Evolutionary conservation across 2,113 vertebrate genomes (phyloP), one percentile per base, ranked within the genome.

Genomic region (Lamprologus tigripictilis): DNA sequence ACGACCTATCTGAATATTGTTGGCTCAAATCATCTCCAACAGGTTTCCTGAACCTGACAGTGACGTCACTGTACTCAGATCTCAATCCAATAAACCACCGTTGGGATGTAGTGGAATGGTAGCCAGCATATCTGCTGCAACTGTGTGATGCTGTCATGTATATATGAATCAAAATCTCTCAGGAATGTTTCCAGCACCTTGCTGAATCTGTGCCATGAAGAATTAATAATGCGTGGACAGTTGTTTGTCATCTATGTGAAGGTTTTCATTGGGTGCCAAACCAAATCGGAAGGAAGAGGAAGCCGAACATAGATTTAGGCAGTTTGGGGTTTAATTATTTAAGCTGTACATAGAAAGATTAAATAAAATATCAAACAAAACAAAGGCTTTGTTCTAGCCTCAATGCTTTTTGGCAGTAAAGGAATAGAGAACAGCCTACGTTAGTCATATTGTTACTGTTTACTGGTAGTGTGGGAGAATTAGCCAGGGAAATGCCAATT

Each of bases 311-410:
- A 57, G 55, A 84, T 78, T 84, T 58, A 23, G 35, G 19, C 71
- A 49, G 53, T n/a, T 89, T 58, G 85, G 83, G 55, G 53, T 55
- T 71, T 31, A 86, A 92, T 89, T 88, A 90, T 78, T 51, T 71
- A 35, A n/a, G 81, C 28, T 17, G 14, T 23, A 40, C 35, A 7
- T 7, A 26, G n/a, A 45, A 53, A 7, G 42, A 84, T 58, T 17
- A 57, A 37, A 71, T 19, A 14, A 35, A 49, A 83, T 79, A 88
- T 53, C 35, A 31, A 81, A 76, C 17, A 21, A 73, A 83, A 85
- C 45, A 79, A 71, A 71, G 68, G 54, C 83, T 89, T 68, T 88
- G 84, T 83, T 92, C 40, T 58, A 31, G 49, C 57, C 73, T 58
- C 76, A 53, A 23, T 51, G 58, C 26, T 66, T 78, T 85, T 90